phyloP scores from a whole-genome alignment of 2,113 vertebrate genomes.

The Coptodon rendalli region DNA sequence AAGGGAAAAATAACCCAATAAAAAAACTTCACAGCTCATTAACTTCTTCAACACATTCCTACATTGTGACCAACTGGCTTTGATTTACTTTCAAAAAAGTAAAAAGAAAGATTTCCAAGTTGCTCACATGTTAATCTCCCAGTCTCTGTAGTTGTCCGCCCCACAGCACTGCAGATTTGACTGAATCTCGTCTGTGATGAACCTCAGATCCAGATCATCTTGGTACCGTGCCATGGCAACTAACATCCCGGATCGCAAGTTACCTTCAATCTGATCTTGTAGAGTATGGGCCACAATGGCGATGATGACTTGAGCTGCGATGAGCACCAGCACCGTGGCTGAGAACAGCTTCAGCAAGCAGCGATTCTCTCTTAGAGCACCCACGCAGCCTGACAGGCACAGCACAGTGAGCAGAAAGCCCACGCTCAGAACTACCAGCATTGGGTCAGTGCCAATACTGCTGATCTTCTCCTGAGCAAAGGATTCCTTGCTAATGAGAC shows the following conservation, averaged over 20 bases:
- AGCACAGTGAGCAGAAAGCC: constrained; percentile 68
- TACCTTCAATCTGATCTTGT: constrained; percentile 56
- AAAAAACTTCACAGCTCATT: not conserved
- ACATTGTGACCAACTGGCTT: not conserved
- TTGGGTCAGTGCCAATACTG: constrained; percentile 76
- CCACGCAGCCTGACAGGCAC: constrained; percentile 81
- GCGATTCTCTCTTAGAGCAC: constrained; percentile 75
- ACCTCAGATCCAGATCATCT: constrained; percentile 83
- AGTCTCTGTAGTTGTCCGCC: constrained; percentile 81
- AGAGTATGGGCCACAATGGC: constrained; percentile 71
- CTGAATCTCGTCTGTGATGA: constrained; percentile 88
- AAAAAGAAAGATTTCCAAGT: not conserved
- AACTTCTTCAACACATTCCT: not conserved
- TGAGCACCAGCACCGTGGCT: constrained; percentile 50
- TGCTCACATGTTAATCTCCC: constrained; percentile 87
- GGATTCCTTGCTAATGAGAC: constrained; percentile 79
- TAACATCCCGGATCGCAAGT: constrained; percentile 67
- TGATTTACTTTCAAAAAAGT: not conserved
- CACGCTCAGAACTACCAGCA: constrained; percentile 73
- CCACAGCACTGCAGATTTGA: constrained; percentile 83
- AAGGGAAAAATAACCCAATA: not conserved
- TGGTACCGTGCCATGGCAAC: constrained; percentile 80
- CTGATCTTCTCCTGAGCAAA: constrained; percentile 62
- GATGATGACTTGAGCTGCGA: constrained; percentile 66
- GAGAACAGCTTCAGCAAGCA: constrained; percentile 79